Evolutionary conservation across 2,797 vertebrate species (phyloP).

Genomic region (Amazona finschi): DNA sequence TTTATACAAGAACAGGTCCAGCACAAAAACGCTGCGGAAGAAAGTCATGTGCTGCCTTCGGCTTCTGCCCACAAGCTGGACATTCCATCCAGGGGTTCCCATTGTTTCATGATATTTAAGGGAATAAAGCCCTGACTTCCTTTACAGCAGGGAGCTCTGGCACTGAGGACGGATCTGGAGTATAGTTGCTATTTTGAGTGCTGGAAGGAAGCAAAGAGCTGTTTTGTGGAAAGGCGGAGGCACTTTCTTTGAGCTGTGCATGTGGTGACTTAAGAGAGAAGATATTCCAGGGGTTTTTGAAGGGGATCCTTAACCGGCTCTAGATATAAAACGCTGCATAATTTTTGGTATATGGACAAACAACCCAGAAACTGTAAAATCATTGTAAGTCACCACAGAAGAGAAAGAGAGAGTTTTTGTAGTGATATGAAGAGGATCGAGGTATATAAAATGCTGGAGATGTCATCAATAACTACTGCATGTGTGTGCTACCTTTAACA

Average conservation of each 20-base stretch:
- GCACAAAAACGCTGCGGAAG: neutral
- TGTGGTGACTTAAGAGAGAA: neutral
- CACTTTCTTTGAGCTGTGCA: neutral
- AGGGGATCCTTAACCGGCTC: neutral
- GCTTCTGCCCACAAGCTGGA: constrained; percentile 18
- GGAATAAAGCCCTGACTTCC: constrained; percentile 64
- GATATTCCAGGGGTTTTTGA: neutral
- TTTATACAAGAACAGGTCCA: neutral
- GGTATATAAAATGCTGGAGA: neutral
- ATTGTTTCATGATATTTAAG: constrained; percentile 57
- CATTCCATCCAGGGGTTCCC: constrained; percentile 37
- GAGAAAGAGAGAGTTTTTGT: neutral
- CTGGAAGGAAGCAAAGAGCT: constrained; percentile 59
- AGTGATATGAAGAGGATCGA: neutral
- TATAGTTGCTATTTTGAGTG: constrained; percentile 58
- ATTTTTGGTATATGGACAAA: neutral
- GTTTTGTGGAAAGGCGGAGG: constrained; percentile 56
- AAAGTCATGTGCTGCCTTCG: neutral
- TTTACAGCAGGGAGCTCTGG: constrained; percentile 56
- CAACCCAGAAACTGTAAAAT: neutral
- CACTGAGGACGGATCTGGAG: constrained; percentile 13
- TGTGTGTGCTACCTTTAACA: neutral
- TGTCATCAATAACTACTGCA: neutral
- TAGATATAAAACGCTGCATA: neutral
- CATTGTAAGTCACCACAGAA: neutral